Evolutionary conservation across 92 coral and sea anemone species (phyloP).

Genomic region (Ricordea florida): DNA sequence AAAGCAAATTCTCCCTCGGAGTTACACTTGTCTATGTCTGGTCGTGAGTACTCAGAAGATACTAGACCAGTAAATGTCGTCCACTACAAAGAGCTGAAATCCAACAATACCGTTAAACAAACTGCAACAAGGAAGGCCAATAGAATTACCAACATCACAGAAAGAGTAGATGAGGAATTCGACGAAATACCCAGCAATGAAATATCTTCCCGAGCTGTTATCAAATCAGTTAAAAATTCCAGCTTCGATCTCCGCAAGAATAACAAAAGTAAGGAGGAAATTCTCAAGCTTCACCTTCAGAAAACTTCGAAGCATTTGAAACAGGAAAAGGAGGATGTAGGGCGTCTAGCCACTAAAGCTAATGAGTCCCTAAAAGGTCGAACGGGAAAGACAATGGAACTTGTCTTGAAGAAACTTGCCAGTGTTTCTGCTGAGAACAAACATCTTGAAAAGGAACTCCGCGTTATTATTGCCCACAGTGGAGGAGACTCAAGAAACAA

Average conservation of each 20-base stretch:
- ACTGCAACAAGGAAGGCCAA: neutral
- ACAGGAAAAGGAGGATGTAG: neutral
- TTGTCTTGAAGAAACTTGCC: constrained; percentile 49
- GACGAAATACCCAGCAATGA: neutral
- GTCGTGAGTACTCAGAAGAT: neutral
- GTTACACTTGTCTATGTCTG: constrained; percentile 11
- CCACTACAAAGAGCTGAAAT: constrained; percentile 54
- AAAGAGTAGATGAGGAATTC: constrained; percentile 26
- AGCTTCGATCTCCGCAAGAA: neutral
- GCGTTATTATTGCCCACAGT: neutral
- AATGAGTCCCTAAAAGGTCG: neutral
- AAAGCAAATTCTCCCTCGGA: constrained; percentile 39
- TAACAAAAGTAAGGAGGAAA: neutral
- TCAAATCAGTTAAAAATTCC: neutral
- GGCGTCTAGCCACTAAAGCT: neutral
- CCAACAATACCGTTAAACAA: neutral
- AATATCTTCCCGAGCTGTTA: neutral
- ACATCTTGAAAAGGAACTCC: constrained; percentile 65
- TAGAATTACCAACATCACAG: neutral
- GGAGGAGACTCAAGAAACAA: neutral
- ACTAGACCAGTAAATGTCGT: constrained; percentile 64
- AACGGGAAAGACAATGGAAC: constrained; percentile 36
- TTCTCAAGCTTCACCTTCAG: neutral
- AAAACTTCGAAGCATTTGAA: neutral
- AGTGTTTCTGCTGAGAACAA: constrained; percentile 65